A percentile compares a stretch with the other conserved stretches of the same genome.
phyloP scores from a whole-genome alignment of 2,797 vertebrate genomes.

The Lophotriccus pileatus region DNA sequence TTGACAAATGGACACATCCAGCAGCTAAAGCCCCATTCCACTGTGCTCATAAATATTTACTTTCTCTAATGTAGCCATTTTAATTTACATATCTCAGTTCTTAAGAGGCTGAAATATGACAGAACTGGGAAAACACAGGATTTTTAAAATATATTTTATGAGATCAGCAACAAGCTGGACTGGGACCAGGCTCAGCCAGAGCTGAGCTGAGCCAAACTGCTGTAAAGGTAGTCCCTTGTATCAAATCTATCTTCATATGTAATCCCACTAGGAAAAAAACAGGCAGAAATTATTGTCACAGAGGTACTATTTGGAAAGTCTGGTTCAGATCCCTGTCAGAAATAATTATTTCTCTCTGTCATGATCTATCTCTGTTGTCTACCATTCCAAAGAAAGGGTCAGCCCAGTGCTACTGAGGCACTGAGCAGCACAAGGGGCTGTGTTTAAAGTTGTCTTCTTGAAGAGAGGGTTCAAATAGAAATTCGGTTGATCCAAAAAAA shows the following conservation, averaged over 20 bases:
- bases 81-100: slow-evolving; percentile 14
- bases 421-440: neutral
- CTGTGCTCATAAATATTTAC: slow-evolving; percentile 49
- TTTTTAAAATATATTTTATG: slow-evolving; percentile 41
- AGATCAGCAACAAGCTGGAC: slow-evolving; percentile 28
- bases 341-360: slow-evolving; percentile 45
- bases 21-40: neutral
- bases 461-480: neutral
- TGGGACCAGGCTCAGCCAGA: neutral
- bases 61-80: slow-evolving; percentile 18
- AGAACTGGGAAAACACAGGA: slow-evolving; percentile 28
- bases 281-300: neutral
- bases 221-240: slow-evolving; percentile 12
- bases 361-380: slow-evolving; percentile 18
- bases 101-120: slow-evolving; percentile 27
- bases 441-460: neutral
- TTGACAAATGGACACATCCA: neutral
- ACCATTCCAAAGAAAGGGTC: slow-evolving; percentile 42
- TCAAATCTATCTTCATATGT: slow-evolving; percentile 38
- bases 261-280: neutral
- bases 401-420: neutral
- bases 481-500: neutral
- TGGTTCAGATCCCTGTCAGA: slow-evolving; percentile 25
- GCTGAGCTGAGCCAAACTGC: neutral
- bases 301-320: neutral